Conservation (phyloP, 2,888 invertebrate genomes). For the Drosophila anceps region DNA sequence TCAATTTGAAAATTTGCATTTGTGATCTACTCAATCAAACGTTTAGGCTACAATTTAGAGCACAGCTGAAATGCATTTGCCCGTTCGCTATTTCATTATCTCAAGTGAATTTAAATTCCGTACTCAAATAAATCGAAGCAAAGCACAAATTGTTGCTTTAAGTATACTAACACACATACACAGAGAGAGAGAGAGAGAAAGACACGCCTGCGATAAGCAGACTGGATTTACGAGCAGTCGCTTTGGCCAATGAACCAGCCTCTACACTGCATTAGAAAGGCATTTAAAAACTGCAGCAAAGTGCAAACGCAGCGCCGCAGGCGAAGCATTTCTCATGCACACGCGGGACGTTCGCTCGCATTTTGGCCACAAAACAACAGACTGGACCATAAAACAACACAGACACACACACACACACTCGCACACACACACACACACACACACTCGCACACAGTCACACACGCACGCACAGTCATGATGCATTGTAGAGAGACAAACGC, state of each 20-base stretch:
- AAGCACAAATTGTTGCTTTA: conserved; percentile 6
- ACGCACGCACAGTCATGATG: conserved; percentile 20
- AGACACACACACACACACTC: conserved; percentile 13
- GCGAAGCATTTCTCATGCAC: conserved; percentile 62
- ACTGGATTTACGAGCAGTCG: conserved; percentile 41
- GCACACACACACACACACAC: conserved; percentile 21
- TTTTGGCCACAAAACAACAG: conserved; percentile 74
- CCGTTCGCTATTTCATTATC: conserved; percentile 2
- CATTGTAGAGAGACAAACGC: conserved; percentile 43
- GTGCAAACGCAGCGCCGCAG: conserved; percentile 69
- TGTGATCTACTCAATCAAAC: conserved; percentile 67
- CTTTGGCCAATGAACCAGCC: conserved; percentile 35
- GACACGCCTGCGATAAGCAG: conserved; percentile 37
- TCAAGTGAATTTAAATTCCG: conserved; percentile 3
- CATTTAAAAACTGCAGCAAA: conserved; percentile 63
- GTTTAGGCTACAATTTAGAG: conserved; percentile 24
- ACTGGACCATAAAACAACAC: conserved; percentile 64
- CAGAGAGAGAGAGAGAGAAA: not conserved
- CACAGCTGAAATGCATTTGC: not conserved
- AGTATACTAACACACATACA: not conserved
- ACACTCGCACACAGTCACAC: conserved; percentile 15
- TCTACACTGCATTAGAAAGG: conserved; percentile 50
- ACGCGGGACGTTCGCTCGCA: conserved; percentile 39
- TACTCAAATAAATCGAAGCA: not conserved
- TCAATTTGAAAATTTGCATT: conserved; percentile 42